Evolutionary conservation across 2,113 vertebrate genomes (phyloP).

Genomic region (Pelmatolapia mariae): DNA sequence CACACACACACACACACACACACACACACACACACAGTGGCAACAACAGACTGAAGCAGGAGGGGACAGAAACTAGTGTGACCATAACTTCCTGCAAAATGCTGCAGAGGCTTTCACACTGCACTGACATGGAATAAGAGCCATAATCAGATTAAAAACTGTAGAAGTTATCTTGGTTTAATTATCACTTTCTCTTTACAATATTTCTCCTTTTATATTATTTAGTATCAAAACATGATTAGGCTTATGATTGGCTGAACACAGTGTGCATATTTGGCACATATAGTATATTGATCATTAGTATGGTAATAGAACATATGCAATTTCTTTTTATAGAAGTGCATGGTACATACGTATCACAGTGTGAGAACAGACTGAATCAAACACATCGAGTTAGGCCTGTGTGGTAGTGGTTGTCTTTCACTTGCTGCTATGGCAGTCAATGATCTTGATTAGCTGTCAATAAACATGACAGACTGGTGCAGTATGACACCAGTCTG

Average conservation of each 20-base stretch:
- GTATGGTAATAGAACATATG: background rate
- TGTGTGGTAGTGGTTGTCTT: background rate
- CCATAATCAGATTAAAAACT: background rate
- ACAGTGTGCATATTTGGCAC: background rate
- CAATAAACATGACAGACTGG: background rate
- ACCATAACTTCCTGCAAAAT: background rate
- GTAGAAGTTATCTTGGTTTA: background rate
- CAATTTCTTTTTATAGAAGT: background rate
- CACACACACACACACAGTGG: background rate
- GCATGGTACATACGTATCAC: background rate
- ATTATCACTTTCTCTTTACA: background rate
- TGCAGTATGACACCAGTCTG: too few species aligned
- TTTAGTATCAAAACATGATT: background rate
- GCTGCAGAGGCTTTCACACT: background rate
- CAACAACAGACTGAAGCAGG: background rate
- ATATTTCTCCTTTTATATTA: background rate
- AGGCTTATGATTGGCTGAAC: background rate
- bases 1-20: too few species aligned
- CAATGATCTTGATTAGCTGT: background rate
- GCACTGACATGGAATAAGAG: background rate
- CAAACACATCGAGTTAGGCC: background rate
- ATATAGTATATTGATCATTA: background rate
- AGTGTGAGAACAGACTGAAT: background rate
- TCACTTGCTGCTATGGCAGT: background rate
- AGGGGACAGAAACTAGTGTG: background rate